phyloP scores from a whole-genome alignment of 2,113 vertebrate species.

The Misgurnus mizolepis region DNA sequence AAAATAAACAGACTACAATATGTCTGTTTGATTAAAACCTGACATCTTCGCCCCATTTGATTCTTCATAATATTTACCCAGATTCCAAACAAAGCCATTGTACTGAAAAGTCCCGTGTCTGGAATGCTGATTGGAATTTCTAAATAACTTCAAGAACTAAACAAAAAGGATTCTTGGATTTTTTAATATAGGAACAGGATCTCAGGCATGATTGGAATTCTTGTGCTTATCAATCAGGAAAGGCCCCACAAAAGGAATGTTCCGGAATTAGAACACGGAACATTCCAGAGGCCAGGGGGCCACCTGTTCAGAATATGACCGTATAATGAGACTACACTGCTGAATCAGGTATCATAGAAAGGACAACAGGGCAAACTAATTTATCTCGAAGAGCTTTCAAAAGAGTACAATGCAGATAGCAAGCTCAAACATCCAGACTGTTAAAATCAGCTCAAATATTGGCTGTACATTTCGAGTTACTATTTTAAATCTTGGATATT shows the following conservation, averaged over 20 bases:
- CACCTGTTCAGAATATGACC: slow-evolving; percentile 42
- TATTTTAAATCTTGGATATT: no score
- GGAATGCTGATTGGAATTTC: background rate
- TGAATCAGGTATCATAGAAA: slow-evolving; percentile 39
- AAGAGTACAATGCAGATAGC: background rate
- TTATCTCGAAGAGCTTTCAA: background rate
- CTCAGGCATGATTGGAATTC: slow-evolving; percentile 42
- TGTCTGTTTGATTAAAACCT: slow-evolving; percentile 10
- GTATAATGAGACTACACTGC: slow-evolving; percentile 9
- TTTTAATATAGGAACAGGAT: slow-evolving; percentile 10
- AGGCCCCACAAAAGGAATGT: slow-evolving; percentile 6
- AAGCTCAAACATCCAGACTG: background rate
- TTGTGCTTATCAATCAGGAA: slow-evolving; percentile 20
- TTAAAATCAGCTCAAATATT: no score
- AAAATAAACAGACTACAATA: background rate
- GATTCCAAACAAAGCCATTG: background rate
- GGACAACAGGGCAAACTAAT: slow-evolving; percentile 4
- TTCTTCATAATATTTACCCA: background rate
- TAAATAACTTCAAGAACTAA: background rate
- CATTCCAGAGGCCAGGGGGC: slow-evolving; percentile 10
- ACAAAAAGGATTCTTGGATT: no score
- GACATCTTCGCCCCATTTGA: background rate
- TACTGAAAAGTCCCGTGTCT: background rate
- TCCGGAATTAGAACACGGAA: slow-evolving; percentile 35
- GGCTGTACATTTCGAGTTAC: no score